Percentiles rank a stretch among this genome's conserved stretches.
Conservation (phyloP, 2,797 vertebrate genomes). For the Hozukius guyotensis region DNA sequence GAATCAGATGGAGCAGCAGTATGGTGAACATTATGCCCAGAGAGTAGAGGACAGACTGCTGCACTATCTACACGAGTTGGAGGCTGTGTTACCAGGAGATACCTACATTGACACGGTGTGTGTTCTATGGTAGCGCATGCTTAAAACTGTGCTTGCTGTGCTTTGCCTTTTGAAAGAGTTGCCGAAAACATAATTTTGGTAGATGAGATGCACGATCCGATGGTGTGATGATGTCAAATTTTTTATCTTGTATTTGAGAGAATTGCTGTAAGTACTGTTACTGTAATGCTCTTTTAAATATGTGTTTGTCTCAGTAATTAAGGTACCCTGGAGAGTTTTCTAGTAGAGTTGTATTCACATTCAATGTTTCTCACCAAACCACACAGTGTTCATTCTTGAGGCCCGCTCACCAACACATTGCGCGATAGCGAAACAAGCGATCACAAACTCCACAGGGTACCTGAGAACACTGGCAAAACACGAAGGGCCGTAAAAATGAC, state of each 20-base stretch:
- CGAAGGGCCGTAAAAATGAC: background rate
- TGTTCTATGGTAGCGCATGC: background rate
- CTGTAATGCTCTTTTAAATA: background rate
- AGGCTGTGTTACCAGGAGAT: constrained; percentile 60
- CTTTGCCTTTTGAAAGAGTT: background rate
- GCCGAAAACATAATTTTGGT: background rate
- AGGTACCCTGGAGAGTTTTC: background rate
- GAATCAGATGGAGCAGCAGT: constrained; percentile 76
- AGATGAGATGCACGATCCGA: background rate
- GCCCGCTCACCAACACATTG: background rate
- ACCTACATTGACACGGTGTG: constrained; percentile 77
- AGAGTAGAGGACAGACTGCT: constrained; percentile 80
- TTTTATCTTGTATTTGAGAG: background rate
- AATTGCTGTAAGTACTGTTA: background rate
- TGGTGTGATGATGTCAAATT: background rate
- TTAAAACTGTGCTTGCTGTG: background rate
- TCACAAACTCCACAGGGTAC: too few species aligned
- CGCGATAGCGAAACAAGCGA: background rate
- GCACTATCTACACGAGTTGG: constrained; percentile 71
- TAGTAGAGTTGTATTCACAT: background rate
- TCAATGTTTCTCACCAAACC: background rate
- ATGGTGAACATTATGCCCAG: constrained; percentile 77
- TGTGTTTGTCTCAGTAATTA: background rate
- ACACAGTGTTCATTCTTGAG: background rate
- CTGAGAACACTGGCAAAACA: background rate